Evolutionary conservation across 2,888 invertebrate genomes (phyloP).

Genomic region (Paralinhomoeus sp.): DNA sequence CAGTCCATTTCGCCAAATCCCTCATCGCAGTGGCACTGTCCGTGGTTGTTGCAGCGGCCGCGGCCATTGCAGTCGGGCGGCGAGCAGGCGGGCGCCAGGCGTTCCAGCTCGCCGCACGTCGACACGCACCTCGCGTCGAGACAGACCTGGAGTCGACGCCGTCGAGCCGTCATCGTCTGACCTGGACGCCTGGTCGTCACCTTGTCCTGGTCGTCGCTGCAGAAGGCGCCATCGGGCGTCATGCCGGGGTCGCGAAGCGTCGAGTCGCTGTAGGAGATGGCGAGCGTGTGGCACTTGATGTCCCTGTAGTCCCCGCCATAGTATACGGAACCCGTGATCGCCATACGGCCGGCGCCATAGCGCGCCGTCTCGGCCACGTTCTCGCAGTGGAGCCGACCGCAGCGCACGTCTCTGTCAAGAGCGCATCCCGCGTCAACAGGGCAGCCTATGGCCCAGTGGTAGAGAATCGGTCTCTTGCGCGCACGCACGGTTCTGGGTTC

Average conservation of each 20-base stretch:
- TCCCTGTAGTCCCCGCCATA: not conserved
- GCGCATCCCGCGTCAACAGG: no score
- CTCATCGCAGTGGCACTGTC: slow-evolving; percentile 75
- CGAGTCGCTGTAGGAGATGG: slow-evolving; percentile 56
- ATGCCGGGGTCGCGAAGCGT: slow-evolving; percentile 80
- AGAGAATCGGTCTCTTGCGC: no score
- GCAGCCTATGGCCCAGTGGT: no score
- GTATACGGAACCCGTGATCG: not conserved
- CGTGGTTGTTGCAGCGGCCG: slow-evolving; percentile 30
- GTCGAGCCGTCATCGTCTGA: no score
- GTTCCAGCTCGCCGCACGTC: slow-evolving; percentile 30
- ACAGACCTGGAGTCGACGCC: slow-evolving; percentile 87
- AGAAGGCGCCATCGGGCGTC: slow-evolving; percentile 76
- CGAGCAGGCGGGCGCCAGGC: not conserved
- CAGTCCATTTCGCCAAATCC: slow-evolving; percentile 75
- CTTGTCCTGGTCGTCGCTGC: slow-evolving; percentile 48
- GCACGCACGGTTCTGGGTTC: no score
- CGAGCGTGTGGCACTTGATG: slow-evolving; percentile 8
- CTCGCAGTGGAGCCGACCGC: slow-evolving; percentile 81
- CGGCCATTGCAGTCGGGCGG: not conserved
- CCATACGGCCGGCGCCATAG: slow-evolving; percentile 30
- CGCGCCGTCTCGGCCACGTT: slow-evolving; percentile 72
- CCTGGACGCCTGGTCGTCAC: slow-evolving; percentile 2
- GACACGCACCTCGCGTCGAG: slow-evolving; percentile 61
- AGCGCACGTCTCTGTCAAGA: slow-evolving; percentile 40